A percentile compares a stretch with the other conserved stretches of the same genome.
Conservation (phyloP, 2,797 vertebrate genomes). For the Orestias chungarensis region DNA sequence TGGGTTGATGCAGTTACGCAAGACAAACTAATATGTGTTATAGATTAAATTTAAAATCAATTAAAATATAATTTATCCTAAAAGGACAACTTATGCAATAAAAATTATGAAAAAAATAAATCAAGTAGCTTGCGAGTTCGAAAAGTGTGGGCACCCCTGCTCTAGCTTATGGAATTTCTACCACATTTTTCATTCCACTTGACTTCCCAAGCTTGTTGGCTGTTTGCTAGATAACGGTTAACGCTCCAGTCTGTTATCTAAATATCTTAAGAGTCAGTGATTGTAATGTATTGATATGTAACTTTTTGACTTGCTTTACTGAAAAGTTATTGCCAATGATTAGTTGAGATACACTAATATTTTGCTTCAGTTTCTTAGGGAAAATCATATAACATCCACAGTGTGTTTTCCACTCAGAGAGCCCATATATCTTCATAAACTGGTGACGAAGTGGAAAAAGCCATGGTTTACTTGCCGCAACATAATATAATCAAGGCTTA, state of each 20-base stretch:
- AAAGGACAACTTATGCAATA: no score
- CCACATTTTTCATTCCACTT: not conserved
- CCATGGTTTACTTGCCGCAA: slow-evolving; percentile 22
- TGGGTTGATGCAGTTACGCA: no score
- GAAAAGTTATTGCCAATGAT: not conserved
- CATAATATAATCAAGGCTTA: slow-evolving; percentile 22
- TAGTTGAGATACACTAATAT: not conserved
- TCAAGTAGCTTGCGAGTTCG: no score
- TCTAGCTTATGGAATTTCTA: not conserved
- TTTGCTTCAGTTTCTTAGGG: not conserved
- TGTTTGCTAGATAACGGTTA: not conserved
- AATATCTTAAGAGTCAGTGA: not conserved
- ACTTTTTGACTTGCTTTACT: not conserved
- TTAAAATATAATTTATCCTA: no score
- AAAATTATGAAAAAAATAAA: no score
- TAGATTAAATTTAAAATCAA: no score
- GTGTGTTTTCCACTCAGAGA: slow-evolving; percentile 42
- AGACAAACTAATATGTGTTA: no score
- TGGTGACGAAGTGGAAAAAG: slow-evolving; percentile 57
- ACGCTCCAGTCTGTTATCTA: not conserved
- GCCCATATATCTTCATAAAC: slow-evolving; percentile 59
- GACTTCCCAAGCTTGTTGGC: not conserved
- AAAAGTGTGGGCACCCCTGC: no score
- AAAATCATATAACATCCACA: slow-evolving; percentile 1
- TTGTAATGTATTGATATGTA: no score